phyloP scores from a whole-genome alignment of 2,888 invertebrate species.

The Vesta saturnalis region DNA sequence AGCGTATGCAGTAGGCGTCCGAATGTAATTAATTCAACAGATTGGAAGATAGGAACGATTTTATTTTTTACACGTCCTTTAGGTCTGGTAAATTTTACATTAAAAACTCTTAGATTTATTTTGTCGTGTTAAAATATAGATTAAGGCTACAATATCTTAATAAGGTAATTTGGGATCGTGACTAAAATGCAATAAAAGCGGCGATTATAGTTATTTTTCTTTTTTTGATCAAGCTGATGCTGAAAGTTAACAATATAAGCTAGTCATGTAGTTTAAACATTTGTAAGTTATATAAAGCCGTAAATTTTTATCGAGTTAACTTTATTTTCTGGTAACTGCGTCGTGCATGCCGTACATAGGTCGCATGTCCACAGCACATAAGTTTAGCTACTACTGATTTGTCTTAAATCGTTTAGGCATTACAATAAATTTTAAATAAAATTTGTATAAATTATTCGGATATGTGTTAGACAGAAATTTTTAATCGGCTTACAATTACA shows the following conservation, averaged over 20 bases:
- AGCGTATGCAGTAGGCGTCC: conserved; percentile 44
- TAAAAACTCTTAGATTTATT: conserved; percentile 38
- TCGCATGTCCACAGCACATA: conserved; percentile 47
- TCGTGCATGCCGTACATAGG: conserved; percentile 43
- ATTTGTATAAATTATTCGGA: conserved; percentile 25
- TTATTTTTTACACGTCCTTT: conserved; percentile 40
- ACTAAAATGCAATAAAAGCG: conserved; percentile 16
- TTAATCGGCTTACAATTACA: not conserved
- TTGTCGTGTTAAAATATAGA: conserved; percentile 32
- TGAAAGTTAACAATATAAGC: not conserved
- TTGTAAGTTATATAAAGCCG: not conserved
- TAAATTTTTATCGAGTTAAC: conserved; percentile 45
- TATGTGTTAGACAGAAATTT: not conserved
- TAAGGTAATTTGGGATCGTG: conserved; percentile 31
- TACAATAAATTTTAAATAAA: conserved; percentile 56
- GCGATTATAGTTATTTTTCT: not conserved
- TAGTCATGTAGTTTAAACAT: not conserved
- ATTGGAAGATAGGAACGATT: conserved; percentile 41
- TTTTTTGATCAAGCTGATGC: not conserved
- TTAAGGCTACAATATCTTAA: conserved; percentile 37
- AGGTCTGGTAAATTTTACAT: conserved; percentile 29
- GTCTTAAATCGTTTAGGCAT: conserved; percentile 53
- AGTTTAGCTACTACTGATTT: conserved; percentile 48
- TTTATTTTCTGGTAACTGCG: conserved; percentile 49
- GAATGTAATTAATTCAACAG: conserved; percentile 44